Conservation (phyloP, 2,113 vertebrate species). For the Oryzias javanicus region DNA sequence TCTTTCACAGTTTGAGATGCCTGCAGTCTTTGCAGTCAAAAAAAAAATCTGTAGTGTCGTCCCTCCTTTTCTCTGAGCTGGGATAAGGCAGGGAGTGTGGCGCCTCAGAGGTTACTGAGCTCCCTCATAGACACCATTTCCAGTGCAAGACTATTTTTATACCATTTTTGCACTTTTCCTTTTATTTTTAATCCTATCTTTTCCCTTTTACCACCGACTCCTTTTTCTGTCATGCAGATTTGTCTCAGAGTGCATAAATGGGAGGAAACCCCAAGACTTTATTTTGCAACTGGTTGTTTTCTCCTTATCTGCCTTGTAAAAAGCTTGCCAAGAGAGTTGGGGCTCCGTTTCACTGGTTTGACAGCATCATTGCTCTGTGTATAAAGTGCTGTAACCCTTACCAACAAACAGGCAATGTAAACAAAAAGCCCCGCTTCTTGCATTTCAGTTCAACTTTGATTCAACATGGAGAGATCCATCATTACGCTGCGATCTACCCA, state of each 20-base stretch:
- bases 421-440: conserved; percentile 13
- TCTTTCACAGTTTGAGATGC: conserved; percentile 36
- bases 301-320: conserved; percentile 31
- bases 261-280: conserved; percentile 13
- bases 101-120: conserved; percentile 79
- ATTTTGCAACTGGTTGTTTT: conserved; percentile 56
- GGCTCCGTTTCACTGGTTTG: conserved; percentile 66
- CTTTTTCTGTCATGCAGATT: conserved; percentile 36
- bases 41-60: conserved; percentile 61
- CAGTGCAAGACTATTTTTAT: conserved; percentile 79
- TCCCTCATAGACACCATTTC: conserved; percentile 78
- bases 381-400: conserved; percentile 36
- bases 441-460: conserved; percentile 25
- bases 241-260: conserved; percentile 57
- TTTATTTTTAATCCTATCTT: conserved; percentile 37
- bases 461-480: conserved; percentile 18
- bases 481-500: conserved; percentile 60
- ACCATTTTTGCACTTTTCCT: conserved; percentile 55
- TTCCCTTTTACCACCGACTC: conserved; percentile 30
- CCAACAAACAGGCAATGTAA: conserved; percentile 27
- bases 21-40: conserved; percentile 60
- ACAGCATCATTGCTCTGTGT: conserved; percentile 36
- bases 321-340: conserved; percentile 61
- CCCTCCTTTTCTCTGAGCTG: conserved; percentile 69
- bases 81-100: conserved; percentile 76